These are phyloP conservation scores for Pantala flavescens DNA, from an alignment of 1,140 invertebrate genomes.

Conservation along the genomic window DNA sequence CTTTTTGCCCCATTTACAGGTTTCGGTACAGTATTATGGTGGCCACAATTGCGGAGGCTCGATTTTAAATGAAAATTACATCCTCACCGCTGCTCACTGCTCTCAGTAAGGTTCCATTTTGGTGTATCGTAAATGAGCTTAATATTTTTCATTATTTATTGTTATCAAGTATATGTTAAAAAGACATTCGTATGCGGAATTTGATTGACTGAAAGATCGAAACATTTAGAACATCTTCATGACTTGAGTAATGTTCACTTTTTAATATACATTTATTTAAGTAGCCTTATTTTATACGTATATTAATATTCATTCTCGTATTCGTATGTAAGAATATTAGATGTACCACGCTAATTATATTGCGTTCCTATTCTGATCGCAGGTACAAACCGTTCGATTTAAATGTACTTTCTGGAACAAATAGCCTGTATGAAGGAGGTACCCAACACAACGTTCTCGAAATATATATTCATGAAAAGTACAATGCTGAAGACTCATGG, in stretches of 20 bases:
- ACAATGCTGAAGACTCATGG: conserved; percentile 16
- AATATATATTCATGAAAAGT: conserved; percentile 17
- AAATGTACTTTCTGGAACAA: conserved; percentile 2
- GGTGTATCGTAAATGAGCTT: too few relatives aligned
- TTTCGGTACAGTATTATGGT: conserved; percentile 31
- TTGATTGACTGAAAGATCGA: too few relatives aligned
- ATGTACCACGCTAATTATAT: too few relatives aligned
- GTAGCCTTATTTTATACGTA: too few relatives aligned
- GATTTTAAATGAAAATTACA: conserved; percentile 29
- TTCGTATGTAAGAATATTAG: too few relatives aligned
- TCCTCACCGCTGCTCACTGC: conserved; percentile 35
- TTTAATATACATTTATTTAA: too few relatives aligned
- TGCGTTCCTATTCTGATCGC: neutral
- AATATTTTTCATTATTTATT: too few relatives aligned
- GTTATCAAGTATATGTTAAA: too few relatives aligned
- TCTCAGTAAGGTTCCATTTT: neutral
- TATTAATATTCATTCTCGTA: too few relatives aligned
- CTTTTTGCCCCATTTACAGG: conserved; percentile 20
- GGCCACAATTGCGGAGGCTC: conserved; percentile 34
- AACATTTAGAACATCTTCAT: too few relatives aligned
- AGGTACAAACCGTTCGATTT: neutral
- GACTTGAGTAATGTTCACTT: too few relatives aligned
- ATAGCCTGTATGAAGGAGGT: neutral
- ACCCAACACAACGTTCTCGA: neutral
- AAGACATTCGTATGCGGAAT: too few relatives aligned